Evolutionary conservation across 1,140 invertebrate genomes (phyloP), one percentile per base, ranked within the genome.

Genomic region (Rhynchophorus ferrugineus): DNA sequence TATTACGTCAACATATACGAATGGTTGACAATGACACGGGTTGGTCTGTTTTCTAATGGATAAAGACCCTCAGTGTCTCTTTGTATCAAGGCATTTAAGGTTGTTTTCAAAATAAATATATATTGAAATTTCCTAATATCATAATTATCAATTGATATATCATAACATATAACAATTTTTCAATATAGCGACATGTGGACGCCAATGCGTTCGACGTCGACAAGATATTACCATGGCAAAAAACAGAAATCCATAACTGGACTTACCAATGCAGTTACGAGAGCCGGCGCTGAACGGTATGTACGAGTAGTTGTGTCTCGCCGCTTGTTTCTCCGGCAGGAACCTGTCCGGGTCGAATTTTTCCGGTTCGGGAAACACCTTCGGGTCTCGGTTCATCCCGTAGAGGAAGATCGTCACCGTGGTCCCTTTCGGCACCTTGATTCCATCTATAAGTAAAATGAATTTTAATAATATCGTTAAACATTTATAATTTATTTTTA

Each of bases 291-390:
- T 82, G 59, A 86, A 87, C 6, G 84, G 82, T 24, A 85, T 65
- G 57, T 77, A 84, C 3, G 74, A 62, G 53, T 68, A 80, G 9
- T 65, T 73, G 65, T 75, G 78, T 35, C 78, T 69, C n/a, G 60
- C 57, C 9, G 57, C 38, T 1, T 61, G 42, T 29, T 78, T 75
- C 56, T 84, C 80, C 0, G 75, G 71, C 17, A 80, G 61, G 69
- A 88, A 88, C 63, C 83, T 68, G 20, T 87, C 83, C 0, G 85
- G 85, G 68, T 85, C 73, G 62, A 83, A 89, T 24, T 58, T 66
- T 2, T 81, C 71, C 3, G 85, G 84, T 53, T 87, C 71, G 11
- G 81, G 73, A 67, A 76, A 88, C 14, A 61, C 46, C n/a, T 54
- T 39, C 1, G 54, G 44, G 16, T 43, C 54, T 41, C 56, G 55